Evolutionary conservation across 2,113 vertebrate genomes (phyloP), one percentile per base, ranked within the genome.

Genomic region (Alectura lathami): DNA sequence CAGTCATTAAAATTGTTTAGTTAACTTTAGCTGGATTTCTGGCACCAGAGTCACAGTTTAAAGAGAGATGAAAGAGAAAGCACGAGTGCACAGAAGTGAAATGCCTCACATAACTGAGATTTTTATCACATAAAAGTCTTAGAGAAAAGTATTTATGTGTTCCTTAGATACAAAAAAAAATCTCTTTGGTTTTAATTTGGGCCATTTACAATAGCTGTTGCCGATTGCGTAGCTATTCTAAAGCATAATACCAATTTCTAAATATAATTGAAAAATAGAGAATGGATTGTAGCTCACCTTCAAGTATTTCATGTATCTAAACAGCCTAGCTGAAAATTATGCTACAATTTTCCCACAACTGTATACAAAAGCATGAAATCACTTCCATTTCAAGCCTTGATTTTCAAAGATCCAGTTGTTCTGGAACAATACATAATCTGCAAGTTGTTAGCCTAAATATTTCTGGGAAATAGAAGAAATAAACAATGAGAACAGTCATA

Each of bases 241-340:
- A 79, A 68, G n/a, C 30, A 29, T 13, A 68, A 60, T 36, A 18
- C 3, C 1, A 57, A 9, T 48, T 68, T 86, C 10, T 63, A n/a
- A 74, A 75, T 62, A 11, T 3, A 53, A 86, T 66, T 40, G 11
- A 6, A n/a, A 64, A 59, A 43, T 13, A 43, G 1, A 18, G 8
- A 70, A 26, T 0, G 0, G 3, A 3, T 75, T 17, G 22, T 70
- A 24, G 51, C 4, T 43, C 29, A 85, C 23, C 29, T 75, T 9
- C 6, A 59, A 59, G 11, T 87, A 40, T 30, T 24, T 84, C 12
- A 40, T 40, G 11, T 6, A 4, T 80, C 32, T 82, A 43, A 70
- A 63, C 2, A 23, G 4, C 10, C 9, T 36, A 53, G 60, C 12
- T 30, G 4, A 34, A 34, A 53, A 89, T 64, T 34, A 2, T 0